phyloP scores from a whole-genome alignment of 2,888 invertebrate genomes.

The Leptura quadrifasciata region DNA sequence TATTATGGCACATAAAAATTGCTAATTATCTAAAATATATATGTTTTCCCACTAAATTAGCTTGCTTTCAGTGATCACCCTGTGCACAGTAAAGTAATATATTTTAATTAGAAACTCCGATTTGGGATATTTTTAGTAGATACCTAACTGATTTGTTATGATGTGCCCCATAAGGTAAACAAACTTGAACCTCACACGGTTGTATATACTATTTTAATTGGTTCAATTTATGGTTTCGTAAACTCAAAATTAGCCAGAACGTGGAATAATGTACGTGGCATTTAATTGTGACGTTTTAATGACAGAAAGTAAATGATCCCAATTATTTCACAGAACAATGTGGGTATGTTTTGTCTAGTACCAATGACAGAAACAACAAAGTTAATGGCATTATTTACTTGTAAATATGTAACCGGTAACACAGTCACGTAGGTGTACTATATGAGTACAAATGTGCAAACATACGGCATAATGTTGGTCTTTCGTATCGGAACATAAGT shows the following conservation, averaged over 20 bases:
- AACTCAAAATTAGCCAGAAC: background rate
- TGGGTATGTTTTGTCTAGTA: conserved; percentile 33
- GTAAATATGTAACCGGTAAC: conserved; percentile 22
- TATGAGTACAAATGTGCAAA: conserved; percentile 25
- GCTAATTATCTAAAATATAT: no score
- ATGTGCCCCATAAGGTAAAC: conserved; percentile 1
- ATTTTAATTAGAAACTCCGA: background rate
- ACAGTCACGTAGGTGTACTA: conserved; percentile 21
- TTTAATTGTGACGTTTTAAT: conserved; percentile 4
- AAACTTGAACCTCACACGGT: conserved; percentile 3
- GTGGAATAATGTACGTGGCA: background rate
- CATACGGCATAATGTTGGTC: conserved; percentile 18
- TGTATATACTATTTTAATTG: conserved; percentile 7
- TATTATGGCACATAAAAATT: no score
- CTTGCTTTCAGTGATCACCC: background rate
- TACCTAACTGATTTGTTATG: conserved; percentile 2
- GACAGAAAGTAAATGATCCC: conserved; percentile 16
- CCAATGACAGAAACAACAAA: conserved; percentile 11
- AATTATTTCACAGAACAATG: conserved; percentile 22
- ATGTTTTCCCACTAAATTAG: no score
- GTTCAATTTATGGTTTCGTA: background rate
- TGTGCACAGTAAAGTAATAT: background rate
- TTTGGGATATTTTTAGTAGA: background rate
- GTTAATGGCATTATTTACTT: conserved; percentile 31
- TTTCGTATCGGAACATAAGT: conserved; percentile 18